These are phyloP conservation scores for Heliconius aoede DNA, from an alignment of 2,888 invertebrate genomes.

Conservation along the genomic window DNA sequence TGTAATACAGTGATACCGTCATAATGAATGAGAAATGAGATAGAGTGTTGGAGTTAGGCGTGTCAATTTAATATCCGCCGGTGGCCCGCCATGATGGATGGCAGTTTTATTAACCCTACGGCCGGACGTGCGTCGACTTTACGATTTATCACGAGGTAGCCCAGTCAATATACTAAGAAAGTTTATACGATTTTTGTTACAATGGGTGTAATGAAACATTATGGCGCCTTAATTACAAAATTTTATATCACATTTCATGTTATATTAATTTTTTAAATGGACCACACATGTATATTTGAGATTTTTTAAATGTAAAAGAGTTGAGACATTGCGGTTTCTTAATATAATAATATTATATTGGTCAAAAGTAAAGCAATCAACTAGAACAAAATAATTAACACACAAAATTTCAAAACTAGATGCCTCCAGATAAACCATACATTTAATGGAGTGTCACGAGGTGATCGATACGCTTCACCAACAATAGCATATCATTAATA, in stretches of 20 bases:
- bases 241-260: not conserved
- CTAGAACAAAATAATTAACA: conserved; percentile 11
- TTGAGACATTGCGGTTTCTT: not conserved
- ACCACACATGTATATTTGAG: not conserved
- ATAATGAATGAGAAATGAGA: conserved; percentile 69
- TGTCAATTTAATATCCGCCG: conserved; percentile 80
- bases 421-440: conserved; percentile 38
- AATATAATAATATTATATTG: too few species aligned
- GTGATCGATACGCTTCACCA: conserved; percentile 58
- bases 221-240: not conserved
- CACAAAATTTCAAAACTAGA: conserved; percentile 9
- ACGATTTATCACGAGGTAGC: conserved; percentile 58
- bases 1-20: conserved; percentile 56
- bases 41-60: conserved; percentile 70
- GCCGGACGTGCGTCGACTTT: conserved; percentile 58
- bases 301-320: not conserved
- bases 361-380: not conserved
- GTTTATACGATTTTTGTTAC: conserved; percentile 48
- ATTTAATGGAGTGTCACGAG: conserved; percentile 51
- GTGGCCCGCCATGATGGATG: conserved; percentile 72
- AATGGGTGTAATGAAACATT: conserved; percentile 41
- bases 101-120: conserved; percentile 68
- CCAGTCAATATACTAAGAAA: conserved; percentile 55
- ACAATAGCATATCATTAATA: conserved; percentile 73
- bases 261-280: not conserved